Evolutionary conservation across 2,113 vertebrate genomes (phyloP), one percentile per base, ranked within the genome.

Genomic region (Lota lota): DNA sequence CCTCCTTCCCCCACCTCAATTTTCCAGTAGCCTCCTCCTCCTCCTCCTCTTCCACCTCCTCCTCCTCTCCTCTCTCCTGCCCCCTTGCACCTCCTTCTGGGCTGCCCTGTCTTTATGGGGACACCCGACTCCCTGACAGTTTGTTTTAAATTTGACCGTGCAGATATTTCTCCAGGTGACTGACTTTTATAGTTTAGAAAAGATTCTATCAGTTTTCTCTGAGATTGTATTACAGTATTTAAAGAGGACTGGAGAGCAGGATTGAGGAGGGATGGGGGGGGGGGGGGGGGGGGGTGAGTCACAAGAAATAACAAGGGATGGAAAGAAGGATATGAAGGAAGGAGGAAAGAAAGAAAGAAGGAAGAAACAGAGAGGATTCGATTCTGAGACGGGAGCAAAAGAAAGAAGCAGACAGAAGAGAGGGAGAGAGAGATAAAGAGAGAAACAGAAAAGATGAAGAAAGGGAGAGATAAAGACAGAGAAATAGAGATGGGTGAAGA

Each of bases 111-210:
- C 84, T 93, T 93, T 92, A 93, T 90, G 81, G 88, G 36, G 92
- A 92, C 91, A 93, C 82, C 81, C 74, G 88, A 92, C 88, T 90
- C 92, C 86, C 88, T 85, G 90, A 92, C 91, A 92, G 91, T 92
- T 93, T 93, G 91, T 93, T 93, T 93, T 92, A 92, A 92, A 93
- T 93, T 91, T 92, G 91, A 92, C 89, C 90, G 66, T 91, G 92
- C 92, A 93, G 92, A 93, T 93, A 92, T 93, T 93, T 91, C 90
- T 92, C 76, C 80, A 91, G 92, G 90, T 93, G 92, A 92, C 84
- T 91, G 92, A 92, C 91, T 93, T 93, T 93, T 92, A 93, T 92
- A 88, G 92, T 92, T 92, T 90, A 88, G 92, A 92, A 89, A 93
- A 93, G 92, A 93, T 93, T 92, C 91, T 91, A 93, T 93, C 91